Conservation (phyloP, 2,888 invertebrate species). For the Diarsia mendica region DNA sequence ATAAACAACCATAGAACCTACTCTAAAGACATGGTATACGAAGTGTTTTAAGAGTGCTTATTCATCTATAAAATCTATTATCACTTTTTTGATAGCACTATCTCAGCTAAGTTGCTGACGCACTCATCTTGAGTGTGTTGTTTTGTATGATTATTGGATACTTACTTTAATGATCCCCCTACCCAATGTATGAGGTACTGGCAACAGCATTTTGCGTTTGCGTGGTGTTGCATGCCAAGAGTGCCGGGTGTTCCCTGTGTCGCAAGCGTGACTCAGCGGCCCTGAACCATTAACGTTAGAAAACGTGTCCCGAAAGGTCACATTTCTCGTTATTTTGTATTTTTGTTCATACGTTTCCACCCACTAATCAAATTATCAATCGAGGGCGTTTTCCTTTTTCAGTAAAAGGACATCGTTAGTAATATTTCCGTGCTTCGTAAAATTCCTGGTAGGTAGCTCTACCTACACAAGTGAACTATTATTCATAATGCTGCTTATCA, state of each 20-base stretch:
- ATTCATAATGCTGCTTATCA: constrained; percentile 46
- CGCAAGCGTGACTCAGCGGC: constrained; percentile 82
- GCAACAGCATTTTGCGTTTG: constrained; percentile 69
- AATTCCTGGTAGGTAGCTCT: constrained; percentile 17
- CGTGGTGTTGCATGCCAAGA: constrained; percentile 80
- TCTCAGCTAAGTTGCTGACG: constrained; percentile 51
- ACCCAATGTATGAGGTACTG: constrained; percentile 57
- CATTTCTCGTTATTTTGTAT: constrained; percentile 65
- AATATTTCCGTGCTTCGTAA: constrained; percentile 33
- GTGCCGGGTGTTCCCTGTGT: constrained; percentile 85
- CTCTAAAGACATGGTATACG: constrained; percentile 11
- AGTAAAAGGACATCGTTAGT: constrained; percentile 11
- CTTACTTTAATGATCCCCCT: constrained; percentile 33
- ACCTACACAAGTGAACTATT: constrained; percentile 10
- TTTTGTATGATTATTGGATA: constrained; percentile 53
- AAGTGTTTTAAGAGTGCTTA: constrained; percentile 36
- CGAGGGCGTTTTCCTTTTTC: constrained; percentile 43
- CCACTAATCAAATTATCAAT: constrained; percentile 59
- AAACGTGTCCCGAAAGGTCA: constrained; percentile 76
- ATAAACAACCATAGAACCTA: constrained; percentile 19
- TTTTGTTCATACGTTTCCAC: constrained; percentile 56
- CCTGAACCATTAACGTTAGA: constrained; percentile 83
- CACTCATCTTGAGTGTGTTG: constrained; percentile 58
- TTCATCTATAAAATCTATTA: constrained; percentile 40
- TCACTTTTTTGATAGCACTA: constrained; percentile 57